Base-by-base conservation (phyloP, 2,797 vertebrate genomes). In the Microcaecilia unicolor region DNA sequence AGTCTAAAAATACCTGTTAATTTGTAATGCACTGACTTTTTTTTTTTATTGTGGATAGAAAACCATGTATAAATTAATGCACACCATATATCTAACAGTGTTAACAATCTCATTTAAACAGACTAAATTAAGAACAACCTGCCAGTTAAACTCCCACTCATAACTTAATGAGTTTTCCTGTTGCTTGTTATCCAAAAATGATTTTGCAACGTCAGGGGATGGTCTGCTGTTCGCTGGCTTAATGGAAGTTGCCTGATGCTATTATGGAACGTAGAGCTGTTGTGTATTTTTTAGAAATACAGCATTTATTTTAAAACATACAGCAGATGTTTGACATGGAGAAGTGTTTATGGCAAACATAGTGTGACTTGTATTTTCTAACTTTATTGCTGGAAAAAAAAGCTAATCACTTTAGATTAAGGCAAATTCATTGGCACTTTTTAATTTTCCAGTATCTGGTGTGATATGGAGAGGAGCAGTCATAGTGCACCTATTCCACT, bases 241-340 rank as follows among this genome's bases (percentile, higher is more conserved):
- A 57, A 45, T 63, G 56, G 60, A 67, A 65, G 50, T 59, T 42
- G 37, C 43, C 51, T 52, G 13, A 35, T 64, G 49, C 51, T 61
- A 31, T 64, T 73, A 61, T 65, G 47, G 55, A 63, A 34, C 14
- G n/a, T 9, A 15, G 3, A 18, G 17, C 50, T 19, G 18, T 58
- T 36, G 34, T 38, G 22, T 61, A 42, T 64, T 60, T 49, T n/a
- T 50, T 59, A 43, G 37, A 37, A 38, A 32, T 32, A 21, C 44
- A 23, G 36, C 19, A 49, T 37, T 59, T 67, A 63, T 59, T 64
- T 65, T 34, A n/a, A n/a, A n/a, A n/a, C 34, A 16, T 32, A 51
- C 48, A 64, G 26, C 55, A 58, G 34, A 47, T 68, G 61, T 7
- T 62, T 25, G 21, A 19, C 54, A 37, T 40, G 41, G 31, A 44